A percentile compares a stretch with the other conserved stretches of the same genome.
Evolutionary conservation across 2,113 vertebrate species (phyloP).

Genomic region (Thamnaconus septentrionalis): DNA sequence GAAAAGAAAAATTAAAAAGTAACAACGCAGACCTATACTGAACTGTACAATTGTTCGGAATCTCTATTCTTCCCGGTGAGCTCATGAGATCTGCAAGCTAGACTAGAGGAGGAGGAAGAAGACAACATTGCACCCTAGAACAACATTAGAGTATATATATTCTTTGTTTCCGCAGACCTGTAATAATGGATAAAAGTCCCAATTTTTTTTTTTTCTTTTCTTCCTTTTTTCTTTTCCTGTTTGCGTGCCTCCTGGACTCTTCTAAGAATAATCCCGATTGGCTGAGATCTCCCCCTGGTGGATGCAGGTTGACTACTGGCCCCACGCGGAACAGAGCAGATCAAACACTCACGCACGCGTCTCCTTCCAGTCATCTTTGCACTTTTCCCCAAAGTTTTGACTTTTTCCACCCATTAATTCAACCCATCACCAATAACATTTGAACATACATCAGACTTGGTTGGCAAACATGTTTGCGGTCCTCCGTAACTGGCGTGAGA

Average conservation of each 20-base stretch:
- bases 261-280: slow-evolving; percentile 2
- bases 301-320: slow-evolving; percentile 32
- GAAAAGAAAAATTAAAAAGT: slow-evolving; percentile 53
- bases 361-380: no score
- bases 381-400: no score
- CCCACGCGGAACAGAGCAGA: slow-evolving; percentile 25
- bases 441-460: no score
- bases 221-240: background rate
- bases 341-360: background rate
- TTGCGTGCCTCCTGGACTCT: slow-evolving; percentile 43
- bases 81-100: slow-evolving; percentile 56
- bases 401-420: no score
- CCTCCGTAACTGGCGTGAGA: no score
- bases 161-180: slow-evolving; percentile 31
- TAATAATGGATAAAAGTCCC: slow-evolving; percentile 41
- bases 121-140: slow-evolving; percentile 82
- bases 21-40: slow-evolving; percentile 69
- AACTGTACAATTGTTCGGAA: slow-evolving; percentile 92
- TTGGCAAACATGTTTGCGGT: no score
- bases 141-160: slow-evolving; percentile 79
- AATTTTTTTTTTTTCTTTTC: slow-evolving; percentile 9
- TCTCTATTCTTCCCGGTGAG: slow-evolving; percentile 80
- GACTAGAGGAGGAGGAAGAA: slow-evolving; percentile 84
- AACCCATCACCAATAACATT: no score
- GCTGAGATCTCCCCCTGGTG: slow-evolving; percentile 4